phyloP scores from a whole-genome alignment of 2,113 vertebrate species.

The Limnothrissa miodon region DNA sequence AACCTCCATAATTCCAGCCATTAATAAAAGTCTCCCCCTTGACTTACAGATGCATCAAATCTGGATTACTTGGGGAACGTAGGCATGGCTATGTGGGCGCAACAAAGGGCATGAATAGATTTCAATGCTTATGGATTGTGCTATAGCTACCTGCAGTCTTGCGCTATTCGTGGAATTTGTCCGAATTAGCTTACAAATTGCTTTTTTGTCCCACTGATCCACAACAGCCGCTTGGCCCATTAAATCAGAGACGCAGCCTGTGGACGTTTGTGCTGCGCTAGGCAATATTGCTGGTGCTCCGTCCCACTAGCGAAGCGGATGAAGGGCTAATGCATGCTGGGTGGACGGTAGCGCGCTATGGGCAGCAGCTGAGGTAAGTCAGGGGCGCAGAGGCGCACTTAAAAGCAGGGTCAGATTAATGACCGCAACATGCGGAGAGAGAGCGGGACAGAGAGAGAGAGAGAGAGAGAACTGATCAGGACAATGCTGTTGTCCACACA shows the following conservation, averaged over 20 bases:
- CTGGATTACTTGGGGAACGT: background rate
- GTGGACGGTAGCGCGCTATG: background rate
- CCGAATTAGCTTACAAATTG: slow-evolving; percentile 29
- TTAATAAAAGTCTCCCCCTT: slow-evolving; percentile 33
- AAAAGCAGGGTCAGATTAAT: background rate
- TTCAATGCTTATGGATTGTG: background rate
- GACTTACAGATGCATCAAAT: background rate
- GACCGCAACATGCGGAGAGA: background rate
- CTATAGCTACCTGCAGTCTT: background rate
- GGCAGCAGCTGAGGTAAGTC: too few species aligned
- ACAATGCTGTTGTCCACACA: background rate
- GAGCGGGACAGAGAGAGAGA: background rate
- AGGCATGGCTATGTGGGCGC: background rate
- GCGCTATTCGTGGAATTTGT: slow-evolving; percentile 19
- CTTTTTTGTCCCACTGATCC: slow-evolving; percentile 3
- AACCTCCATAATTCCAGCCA: slow-evolving; percentile 36
- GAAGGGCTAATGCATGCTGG: background rate
- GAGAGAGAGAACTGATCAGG: background rate
- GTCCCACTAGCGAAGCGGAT: background rate
- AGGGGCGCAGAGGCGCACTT: background rate
- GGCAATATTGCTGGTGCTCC: slow-evolving; percentile 22
- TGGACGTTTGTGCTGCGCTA: slow-evolving; percentile 26
- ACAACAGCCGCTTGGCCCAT: background rate
- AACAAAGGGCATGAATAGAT: background rate
- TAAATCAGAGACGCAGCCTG: slow-evolving; percentile 24